Conservation (phyloP, 2,888 invertebrate genomes). For the Platycnemis pennipes region DNA sequence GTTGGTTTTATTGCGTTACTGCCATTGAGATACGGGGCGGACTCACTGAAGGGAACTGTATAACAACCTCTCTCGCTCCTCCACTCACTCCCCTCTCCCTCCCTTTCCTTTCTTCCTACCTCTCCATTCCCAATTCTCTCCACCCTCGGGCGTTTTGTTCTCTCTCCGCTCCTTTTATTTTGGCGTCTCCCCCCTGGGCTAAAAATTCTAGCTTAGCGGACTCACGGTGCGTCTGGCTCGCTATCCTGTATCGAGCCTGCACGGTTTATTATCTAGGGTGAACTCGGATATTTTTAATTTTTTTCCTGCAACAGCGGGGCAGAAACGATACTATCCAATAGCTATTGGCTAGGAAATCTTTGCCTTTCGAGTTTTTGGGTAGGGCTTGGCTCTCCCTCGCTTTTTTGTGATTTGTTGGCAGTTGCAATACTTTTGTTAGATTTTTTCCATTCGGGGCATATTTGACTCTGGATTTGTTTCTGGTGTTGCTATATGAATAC, state of each 20-base stretch:
- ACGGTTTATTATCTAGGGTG: too few relatives aligned
- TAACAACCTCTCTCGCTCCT: slow-evolving; percentile 43
- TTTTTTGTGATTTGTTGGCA: too few relatives aligned
- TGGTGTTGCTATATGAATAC: too few relatives aligned
- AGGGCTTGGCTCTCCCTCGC: too few relatives aligned
- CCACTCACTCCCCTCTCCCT: not conserved
- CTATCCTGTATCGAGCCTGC: not conserved
- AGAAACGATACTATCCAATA: too few relatives aligned
- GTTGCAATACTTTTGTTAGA: too few relatives aligned
- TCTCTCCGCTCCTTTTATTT: not conserved
- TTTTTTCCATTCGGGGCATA: too few relatives aligned
- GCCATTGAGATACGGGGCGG: slow-evolving; percentile 36
- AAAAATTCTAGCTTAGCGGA: not conserved
- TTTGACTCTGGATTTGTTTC: too few relatives aligned
- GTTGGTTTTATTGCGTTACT: slow-evolving; percentile 53
- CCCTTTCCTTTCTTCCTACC: not conserved
- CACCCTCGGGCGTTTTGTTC: not conserved
- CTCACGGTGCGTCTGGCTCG: not conserved
- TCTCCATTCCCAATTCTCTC: not conserved
- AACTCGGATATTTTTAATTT: too few relatives aligned
- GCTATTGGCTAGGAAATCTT: too few relatives aligned
- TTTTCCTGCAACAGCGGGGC: too few relatives aligned
- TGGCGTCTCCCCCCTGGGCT: not conserved
- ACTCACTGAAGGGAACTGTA: slow-evolving; percentile 31
- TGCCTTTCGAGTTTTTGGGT: too few relatives aligned